Evolutionary conservation across 2,888 invertebrate genomes (phyloP).

Genomic region (Macaria notata): DNA sequence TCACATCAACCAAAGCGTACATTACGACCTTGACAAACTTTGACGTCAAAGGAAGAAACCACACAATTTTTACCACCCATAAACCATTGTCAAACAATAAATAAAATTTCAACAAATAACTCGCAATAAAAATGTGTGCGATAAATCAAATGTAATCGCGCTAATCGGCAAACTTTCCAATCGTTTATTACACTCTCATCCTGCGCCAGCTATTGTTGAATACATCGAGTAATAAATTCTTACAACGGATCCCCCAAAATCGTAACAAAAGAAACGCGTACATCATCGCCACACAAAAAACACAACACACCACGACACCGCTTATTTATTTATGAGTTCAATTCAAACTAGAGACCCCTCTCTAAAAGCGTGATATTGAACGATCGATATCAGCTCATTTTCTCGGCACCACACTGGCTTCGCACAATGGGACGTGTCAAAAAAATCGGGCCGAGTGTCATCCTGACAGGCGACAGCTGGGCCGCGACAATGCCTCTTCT

Average conservation of each 20-base stretch:
- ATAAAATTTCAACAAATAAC: conserved; percentile 20
- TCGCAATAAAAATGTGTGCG: conserved; percentile 32
- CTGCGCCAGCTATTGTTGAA: conserved; percentile 24
- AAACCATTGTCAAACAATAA: conserved; percentile 21
- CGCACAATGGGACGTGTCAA: conserved; percentile 68
- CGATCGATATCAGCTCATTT: conserved; percentile 79
- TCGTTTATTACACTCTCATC: conserved; percentile 29
- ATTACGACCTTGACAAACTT: too few species aligned
- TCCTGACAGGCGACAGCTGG: conserved; percentile 79
- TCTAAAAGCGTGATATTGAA: conserved; percentile 68
- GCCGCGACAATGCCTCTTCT: conserved; percentile 65
- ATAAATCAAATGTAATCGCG: conserved; percentile 34
- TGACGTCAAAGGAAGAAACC: not conserved
- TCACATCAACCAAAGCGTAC: too few species aligned
- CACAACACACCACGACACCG: conserved; percentile 71
- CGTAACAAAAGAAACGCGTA: conserved; percentile 67
- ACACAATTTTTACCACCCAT: conserved; percentile 6
- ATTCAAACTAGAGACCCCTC: conserved; percentile 57
- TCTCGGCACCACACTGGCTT: conserved; percentile 60
- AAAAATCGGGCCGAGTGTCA: conserved; percentile 75
- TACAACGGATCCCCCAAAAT: conserved; percentile 64
- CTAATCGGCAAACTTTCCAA: conserved; percentile 46
- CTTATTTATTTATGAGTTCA: conserved; percentile 79
- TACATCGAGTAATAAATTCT: conserved; percentile 49
- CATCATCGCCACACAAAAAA: conserved; percentile 65